Base-by-base conservation (phyloP, 1,140 invertebrate genomes). In the Zophobas atratus region DNA sequence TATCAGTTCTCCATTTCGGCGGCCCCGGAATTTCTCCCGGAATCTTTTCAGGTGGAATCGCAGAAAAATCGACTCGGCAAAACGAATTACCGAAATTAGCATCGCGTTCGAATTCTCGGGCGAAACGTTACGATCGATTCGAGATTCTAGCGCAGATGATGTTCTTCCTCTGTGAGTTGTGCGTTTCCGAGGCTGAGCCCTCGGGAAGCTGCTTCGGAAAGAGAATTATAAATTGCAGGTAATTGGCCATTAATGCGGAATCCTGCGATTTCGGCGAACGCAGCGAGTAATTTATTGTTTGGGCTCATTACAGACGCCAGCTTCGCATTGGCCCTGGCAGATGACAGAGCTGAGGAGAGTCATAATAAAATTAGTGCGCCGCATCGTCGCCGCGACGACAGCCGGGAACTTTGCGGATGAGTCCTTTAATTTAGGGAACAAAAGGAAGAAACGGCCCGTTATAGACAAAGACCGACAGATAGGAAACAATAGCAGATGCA, bases 331-430 rank as follows among this genome's bases (percentile, higher is more conserved):
- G 60, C 60, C 20, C 60, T 67, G 60, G 60, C 60, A 67, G 60
- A 67, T 67, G 60, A 67, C 60, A 67, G 60, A 67, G 33, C 60
- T 67, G 60, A 67, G 60, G 39, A 67, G 60, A 67, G 60, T 67
- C 60, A 67, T 67, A 67, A 67, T 67, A 67, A 67, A 67, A 67
- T 67, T 67, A 67, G 60, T 67, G 60, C 60, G 60, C 60, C 60
- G 39, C 60, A 67, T 67, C 38, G 60, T 67, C 60, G 60, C 60
- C 60, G 60, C 60, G 60, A 67, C 39, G 60, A 67, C 60, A 67
- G 60, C 60, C 5, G 20, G 38, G 60, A 67, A 67, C 38, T 67
- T 67, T 67, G 60, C 39, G 60, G 20, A 67, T 43, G 41, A 38
- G 60, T 67, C 60, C 60, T 67, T 67, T 67, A 67, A 67, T 67